Evolutionary conservation across 2,888 invertebrate genomes (phyloP).

Genomic region (Dorcus hopei): DNA sequence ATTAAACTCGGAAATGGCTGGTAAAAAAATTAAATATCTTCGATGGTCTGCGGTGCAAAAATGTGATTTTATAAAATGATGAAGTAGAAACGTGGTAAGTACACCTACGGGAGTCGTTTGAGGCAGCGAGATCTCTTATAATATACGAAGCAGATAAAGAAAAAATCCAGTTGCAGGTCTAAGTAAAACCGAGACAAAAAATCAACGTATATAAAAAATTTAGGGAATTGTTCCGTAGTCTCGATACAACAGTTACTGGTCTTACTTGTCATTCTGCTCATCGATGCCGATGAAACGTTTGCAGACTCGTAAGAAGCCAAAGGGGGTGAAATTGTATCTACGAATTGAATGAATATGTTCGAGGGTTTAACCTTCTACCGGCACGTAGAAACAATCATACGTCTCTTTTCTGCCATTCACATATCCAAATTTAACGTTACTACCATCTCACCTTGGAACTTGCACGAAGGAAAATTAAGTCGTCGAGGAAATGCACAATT

Average conservation of each 20-base stretch:
- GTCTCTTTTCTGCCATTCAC: constrained; percentile 15
- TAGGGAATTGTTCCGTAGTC: constrained; percentile 34
- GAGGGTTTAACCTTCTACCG: constrained; percentile 29
- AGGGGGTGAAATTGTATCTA: constrained; percentile 28
- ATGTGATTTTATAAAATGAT: constrained; percentile 38
- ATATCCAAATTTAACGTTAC: not conserved
- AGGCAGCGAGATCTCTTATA: constrained; percentile 16
- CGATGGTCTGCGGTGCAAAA: constrained; percentile 25
- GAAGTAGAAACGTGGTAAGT: constrained; percentile 31
- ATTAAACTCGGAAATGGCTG: not conserved
- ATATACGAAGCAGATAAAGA: constrained; percentile 24
- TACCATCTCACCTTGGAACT: not conserved
- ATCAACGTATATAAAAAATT: constrained; percentile 35
- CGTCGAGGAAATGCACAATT: too few species aligned
- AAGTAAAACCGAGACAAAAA: constrained; percentile 29
- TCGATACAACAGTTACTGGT: constrained; percentile 28
- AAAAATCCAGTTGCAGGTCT: constrained; percentile 18
- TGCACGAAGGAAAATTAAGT: too few species aligned
- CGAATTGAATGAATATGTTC: constrained; percentile 36
- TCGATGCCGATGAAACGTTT: constrained; percentile 45
- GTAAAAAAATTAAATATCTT: not conserved
- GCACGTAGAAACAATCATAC: constrained; percentile 34
- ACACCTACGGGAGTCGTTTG: constrained; percentile 35
- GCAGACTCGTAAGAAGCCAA: constrained; percentile 39
- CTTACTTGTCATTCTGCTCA: constrained; percentile 44